Conservation (phyloP, 2,113 vertebrate species). For the Sinocyclocheilus rhinocerous region DNA sequence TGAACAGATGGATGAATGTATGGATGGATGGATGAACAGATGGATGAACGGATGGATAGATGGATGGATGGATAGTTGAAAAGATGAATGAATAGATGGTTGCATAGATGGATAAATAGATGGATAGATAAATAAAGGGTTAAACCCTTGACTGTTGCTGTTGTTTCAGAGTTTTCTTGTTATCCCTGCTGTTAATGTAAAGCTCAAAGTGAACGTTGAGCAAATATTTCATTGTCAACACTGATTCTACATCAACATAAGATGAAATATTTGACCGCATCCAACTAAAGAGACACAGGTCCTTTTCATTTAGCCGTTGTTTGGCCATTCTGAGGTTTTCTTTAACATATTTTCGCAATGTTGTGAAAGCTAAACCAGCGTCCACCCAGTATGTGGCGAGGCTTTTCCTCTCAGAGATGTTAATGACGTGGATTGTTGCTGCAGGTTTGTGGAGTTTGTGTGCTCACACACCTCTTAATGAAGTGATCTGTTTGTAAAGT, state of each 20-base stretch:
- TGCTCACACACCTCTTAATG: slow-evolving; percentile 58
- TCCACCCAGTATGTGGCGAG: slow-evolving; percentile 34
- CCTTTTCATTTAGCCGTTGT: background rate
- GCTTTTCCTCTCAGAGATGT: slow-evolving; percentile 56
- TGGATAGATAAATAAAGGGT: background rate
- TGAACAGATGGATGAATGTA: background rate
- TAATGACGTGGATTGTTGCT: background rate
- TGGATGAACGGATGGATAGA: too few relatives aligned
- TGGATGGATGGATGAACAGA: background rate
- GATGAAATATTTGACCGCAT: background rate
- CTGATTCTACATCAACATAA: background rate
- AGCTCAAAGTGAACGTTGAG: background rate
- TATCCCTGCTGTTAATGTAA: background rate
- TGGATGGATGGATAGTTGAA: too few relatives aligned
- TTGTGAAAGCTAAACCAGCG: background rate
- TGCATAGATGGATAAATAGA: background rate
- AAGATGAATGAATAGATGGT: background rate
- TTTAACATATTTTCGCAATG: background rate
- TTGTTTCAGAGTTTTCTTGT: too few relatives aligned
- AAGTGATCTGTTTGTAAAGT: slow-evolving; percentile 64
- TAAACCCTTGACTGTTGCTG: background rate
- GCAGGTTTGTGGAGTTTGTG: slow-evolving; percentile 20
- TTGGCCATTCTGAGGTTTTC: background rate
- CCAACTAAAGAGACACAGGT: background rate
- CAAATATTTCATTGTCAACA: background rate